Evolutionary conservation across 2,888 invertebrate genomes (phyloP), one percentile per base, ranked within the genome.

Genomic region (Marronus borbonicus): DNA sequence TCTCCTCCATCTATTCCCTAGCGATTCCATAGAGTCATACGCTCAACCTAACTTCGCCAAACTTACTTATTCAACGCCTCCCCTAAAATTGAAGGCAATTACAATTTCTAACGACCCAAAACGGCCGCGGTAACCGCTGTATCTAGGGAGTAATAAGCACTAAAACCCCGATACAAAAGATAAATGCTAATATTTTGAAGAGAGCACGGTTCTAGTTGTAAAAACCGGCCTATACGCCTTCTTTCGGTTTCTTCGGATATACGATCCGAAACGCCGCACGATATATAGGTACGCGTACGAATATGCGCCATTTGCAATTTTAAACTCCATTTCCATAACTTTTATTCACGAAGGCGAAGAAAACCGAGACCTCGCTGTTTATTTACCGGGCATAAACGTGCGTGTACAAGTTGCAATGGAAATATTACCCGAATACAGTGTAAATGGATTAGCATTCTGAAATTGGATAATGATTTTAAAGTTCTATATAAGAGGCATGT

Each of bases 271-370:
- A 81, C 79, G 79, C 79, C 77, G 77, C 80, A 8, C 20, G 20
- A 10, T 81, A 79, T 24, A 24, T 80, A 79, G 79, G 79, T 81
- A 81, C 78, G 78, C 78, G 79, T 77, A 78, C 68, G 76, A 78
- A 50, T 50, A 50, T 50, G 49, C 28, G 50, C 68, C 80, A 80
- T 80, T 81, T 83, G 82, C 83, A 83, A 83, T 83, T 83, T 83
- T 82, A 82, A 83, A 83, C 81, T 80, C 81, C 81, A 83, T 82
- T 72, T 72, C 72, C 83, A 83, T 83, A 83, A 83, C 82, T 83
- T 83, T 83, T 83, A 83, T 81, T 81, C 80, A 80, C 81, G 72
- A 77, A 82, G 77, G 82, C 83, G 83, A 81, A 76, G 78, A 72
- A 80, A 78, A 80, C 68, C 65, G 76, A 58, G 55, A 58, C 55